Conservation (phyloP, 2,797 vertebrate species). For the Takifugu rubripes region DNA sequence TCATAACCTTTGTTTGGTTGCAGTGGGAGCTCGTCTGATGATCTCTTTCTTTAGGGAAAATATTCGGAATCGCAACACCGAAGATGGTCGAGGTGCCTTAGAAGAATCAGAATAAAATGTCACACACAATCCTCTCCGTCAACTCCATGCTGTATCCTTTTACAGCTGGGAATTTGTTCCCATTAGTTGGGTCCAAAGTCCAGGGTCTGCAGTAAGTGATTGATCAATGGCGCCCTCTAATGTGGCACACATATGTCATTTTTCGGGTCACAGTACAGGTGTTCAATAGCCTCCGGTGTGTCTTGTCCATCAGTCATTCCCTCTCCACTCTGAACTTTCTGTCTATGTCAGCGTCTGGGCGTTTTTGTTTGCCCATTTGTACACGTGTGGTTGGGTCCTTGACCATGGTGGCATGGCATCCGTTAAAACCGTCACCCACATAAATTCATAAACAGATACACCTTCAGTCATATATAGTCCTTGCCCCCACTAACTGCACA, state of each 20-base stretch:
- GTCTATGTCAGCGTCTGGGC: slow-evolving; percentile 10
- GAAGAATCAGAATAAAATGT: too few relatives aligned
- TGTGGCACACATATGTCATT: slow-evolving; percentile 43
- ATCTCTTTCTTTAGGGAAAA: too few relatives aligned
- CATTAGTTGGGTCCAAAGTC: slow-evolving; percentile 54
- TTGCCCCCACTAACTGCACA: slow-evolving; percentile 28
- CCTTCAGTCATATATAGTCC: slow-evolving; percentile 30
- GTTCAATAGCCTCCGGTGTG: slow-evolving; percentile 61
- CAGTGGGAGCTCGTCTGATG: too few relatives aligned
- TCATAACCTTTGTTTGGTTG: too few relatives aligned
- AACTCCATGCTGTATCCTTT: slow-evolving; percentile 12
- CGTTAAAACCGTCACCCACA: slow-evolving; percentile 54
- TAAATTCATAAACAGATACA: slow-evolving; percentile 34
- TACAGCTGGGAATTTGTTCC: slow-evolving; percentile 56
- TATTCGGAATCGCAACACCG: too few relatives aligned
- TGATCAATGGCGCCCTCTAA: slow-evolving; percentile 53
- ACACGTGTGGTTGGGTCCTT: slow-evolving; percentile 42
- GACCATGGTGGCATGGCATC: slow-evolving; percentile 46
- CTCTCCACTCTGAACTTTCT: slow-evolving; percentile 22
- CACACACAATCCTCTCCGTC: slow-evolving; percentile 1
- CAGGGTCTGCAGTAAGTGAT: slow-evolving; percentile 65
- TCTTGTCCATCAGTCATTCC: slow-evolving; percentile 56
- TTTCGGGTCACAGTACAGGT: slow-evolving; percentile 57
- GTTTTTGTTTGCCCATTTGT: slow-evolving; percentile 17
- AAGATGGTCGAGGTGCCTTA: too few relatives aligned